These are phyloP conservation scores for Cantharis flavilabris DNA, from an alignment of 2,888 invertebrate species.

Conservation along the genomic window DNA sequence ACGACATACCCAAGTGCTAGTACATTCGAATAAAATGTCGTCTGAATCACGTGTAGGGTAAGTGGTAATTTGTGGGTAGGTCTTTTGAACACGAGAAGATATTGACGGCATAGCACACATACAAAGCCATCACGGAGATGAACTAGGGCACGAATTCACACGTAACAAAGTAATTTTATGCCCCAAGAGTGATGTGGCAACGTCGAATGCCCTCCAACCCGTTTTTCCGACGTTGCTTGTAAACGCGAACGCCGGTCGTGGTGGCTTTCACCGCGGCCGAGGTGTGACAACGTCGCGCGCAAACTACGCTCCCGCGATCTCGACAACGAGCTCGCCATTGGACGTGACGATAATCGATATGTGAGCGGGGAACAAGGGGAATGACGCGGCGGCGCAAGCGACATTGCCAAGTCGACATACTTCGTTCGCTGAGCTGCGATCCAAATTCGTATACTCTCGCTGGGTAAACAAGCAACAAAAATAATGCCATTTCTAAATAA, in stretches of 20 bases:
- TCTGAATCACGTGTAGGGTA: conserved; percentile 37
- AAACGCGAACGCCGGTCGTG: conserved; percentile 24
- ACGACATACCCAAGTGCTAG: conserved; percentile 10
- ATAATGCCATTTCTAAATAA: conserved; percentile 18
- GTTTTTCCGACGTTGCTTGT: conserved; percentile 27
- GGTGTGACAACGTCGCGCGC: conserved; percentile 58
- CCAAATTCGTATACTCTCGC: conserved; percentile 27
- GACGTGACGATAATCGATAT: conserved; percentile 66
- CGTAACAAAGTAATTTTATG: conserved; percentile 29
- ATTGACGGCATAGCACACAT: conserved; percentile 34
- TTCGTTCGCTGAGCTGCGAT: conserved; percentile 20
- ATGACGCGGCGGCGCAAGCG: conserved; percentile 58
- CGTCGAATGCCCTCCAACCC: conserved; percentile 41
- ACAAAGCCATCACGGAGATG: conserved; percentile 39
- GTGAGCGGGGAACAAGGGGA: conserved; percentile 61
- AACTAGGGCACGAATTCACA: conserved; percentile 29
- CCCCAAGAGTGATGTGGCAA: conserved; percentile 42
- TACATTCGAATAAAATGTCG: not conserved
- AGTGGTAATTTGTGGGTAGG: conserved; percentile 30
- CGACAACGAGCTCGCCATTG: conserved; percentile 61
- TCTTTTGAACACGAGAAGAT: conserved; percentile 27
- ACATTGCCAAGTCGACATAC: conserved; percentile 61
- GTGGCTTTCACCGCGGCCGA: conserved; percentile 37
- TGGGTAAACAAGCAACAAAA: conserved; percentile 27
- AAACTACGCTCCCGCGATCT: conserved; percentile 59